A percentile compares a stretch with the other conserved stretches of the same genome.
phyloP scores from a whole-genome alignment of 2,113 vertebrate genomes.

The Takifugu flavidus region DNA sequence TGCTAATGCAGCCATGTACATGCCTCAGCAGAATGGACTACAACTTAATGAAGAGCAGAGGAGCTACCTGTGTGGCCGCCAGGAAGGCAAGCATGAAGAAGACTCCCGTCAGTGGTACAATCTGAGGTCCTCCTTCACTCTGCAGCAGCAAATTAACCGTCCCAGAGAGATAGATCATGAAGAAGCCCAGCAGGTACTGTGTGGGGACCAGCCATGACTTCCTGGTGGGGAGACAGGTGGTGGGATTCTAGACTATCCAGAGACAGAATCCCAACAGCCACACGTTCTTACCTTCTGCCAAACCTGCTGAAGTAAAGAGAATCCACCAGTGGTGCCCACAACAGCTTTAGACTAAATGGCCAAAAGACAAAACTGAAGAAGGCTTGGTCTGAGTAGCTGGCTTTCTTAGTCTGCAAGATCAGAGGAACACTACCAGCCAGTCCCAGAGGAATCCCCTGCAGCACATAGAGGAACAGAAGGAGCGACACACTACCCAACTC shows the following conservation, averaged over 20 bases:
- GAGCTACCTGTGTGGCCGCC: slow-evolving; percentile 87
- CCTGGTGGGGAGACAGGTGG: slow-evolving; percentile 52
- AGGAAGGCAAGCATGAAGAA: slow-evolving; percentile 96
- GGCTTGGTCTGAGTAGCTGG: slow-evolving; percentile 95
- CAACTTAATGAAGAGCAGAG: not conserved
- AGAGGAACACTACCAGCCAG: slow-evolving; percentile 94
- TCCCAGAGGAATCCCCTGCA: slow-evolving; percentile 95
- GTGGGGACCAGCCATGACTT: slow-evolving; percentile 97
- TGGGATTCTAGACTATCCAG: no score
- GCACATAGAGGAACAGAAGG: slow-evolving; percentile 91
- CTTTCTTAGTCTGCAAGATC: slow-evolving; percentile 88
- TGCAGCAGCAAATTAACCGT: slow-evolving; percentile 83
- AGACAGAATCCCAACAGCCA: no score
- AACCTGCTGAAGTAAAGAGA: slow-evolving; percentile 86
- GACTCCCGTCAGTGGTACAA: slow-evolving; percentile 82
- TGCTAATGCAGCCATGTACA: no score
- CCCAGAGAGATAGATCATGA: slow-evolving; percentile 91
- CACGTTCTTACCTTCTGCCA: slow-evolving; percentile 74
- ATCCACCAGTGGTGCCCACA: slow-evolving; percentile 96
- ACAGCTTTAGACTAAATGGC: slow-evolving; percentile 96
- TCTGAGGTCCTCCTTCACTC: slow-evolving; percentile 74
- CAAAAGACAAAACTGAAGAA: slow-evolving; percentile 98
- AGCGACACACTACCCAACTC: slow-evolving; percentile 85
- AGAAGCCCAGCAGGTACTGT: slow-evolving; percentile 91
- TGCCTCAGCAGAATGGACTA: no score